Conservation (phyloP, 2,888 invertebrate species). For the Macaria notata region DNA sequence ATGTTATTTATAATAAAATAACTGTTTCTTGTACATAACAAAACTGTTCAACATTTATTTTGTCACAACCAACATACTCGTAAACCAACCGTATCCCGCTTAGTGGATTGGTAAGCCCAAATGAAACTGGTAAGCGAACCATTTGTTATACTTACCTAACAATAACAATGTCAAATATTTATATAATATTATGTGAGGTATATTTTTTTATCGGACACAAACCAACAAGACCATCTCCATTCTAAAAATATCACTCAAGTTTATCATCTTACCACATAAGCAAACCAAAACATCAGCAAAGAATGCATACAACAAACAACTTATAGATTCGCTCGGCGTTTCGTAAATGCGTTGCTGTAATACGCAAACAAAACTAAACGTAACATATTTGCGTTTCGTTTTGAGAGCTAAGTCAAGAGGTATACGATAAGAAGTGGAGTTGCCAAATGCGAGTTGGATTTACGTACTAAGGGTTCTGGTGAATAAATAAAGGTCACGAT, state of each 20-base stretch:
- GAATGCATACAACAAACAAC: constrained; percentile 54
- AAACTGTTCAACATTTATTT: no score
- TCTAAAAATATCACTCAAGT: constrained; percentile 17
- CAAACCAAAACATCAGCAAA: constrained; percentile 23
- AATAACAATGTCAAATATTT: not conserved
- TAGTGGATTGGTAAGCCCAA: no score
- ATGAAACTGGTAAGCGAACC: no score
- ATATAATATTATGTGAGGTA: no score
- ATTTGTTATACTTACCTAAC: no score
- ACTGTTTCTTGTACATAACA: no score
- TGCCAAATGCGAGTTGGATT: no score
- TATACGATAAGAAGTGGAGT: not conserved
- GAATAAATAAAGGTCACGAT: no score
- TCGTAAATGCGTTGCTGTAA: constrained; percentile 62
- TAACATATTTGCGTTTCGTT: constrained; percentile 44
- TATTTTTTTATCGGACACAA: not conserved
- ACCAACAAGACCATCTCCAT: not conserved
- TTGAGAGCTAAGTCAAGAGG: constrained; percentile 14
- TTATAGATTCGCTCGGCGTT: constrained; percentile 49
- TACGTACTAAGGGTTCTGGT: no score
- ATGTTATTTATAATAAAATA: no score
- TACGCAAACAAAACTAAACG: constrained; percentile 50
- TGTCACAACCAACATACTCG: no score
- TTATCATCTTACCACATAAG: constrained; percentile 26
- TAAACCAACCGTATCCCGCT: no score